Evolutionary conservation across 2,888 invertebrate genomes (phyloP).

Genomic region (Epicampocera succincta): DNA sequence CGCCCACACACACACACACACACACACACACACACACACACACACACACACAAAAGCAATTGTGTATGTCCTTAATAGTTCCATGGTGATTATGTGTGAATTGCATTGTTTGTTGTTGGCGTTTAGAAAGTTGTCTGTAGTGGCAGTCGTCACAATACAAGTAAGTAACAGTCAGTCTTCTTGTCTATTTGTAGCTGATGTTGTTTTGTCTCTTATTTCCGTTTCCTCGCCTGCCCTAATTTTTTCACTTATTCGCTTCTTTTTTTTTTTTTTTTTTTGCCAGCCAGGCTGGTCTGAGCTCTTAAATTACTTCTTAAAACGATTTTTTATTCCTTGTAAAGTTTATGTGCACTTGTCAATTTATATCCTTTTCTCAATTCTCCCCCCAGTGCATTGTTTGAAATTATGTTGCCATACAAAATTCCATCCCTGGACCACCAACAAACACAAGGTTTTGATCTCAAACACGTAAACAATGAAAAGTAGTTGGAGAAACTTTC

Average conservation of each 20-base stretch:
- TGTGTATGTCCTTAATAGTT: conserved; percentile 59
- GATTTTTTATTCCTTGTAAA: conserved; percentile 22
- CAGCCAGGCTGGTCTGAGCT: not conserved
- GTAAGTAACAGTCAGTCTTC: not conserved
- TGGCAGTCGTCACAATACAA: conserved; percentile 10
- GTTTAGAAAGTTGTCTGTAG: conserved; percentile 39
- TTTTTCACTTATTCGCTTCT: too few relatives aligned
- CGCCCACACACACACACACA: too few relatives aligned
- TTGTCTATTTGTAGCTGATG: conserved; percentile 16
- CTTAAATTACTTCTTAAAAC: conserved; percentile 21
- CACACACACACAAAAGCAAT: conserved; percentile 26
- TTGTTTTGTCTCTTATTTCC: conserved; percentile 60
- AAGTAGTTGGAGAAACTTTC: too few relatives aligned
- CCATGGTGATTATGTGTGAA: conserved; percentile 65
- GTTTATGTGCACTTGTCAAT: conserved; percentile 44
- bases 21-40: too few relatives aligned
- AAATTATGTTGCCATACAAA: conserved; percentile 16
- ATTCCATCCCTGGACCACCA: not conserved
- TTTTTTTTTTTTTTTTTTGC: not conserved
- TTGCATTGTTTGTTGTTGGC: conserved; percentile 50
- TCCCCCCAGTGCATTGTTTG: conserved; percentile 25
- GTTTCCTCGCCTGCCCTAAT: conserved; percentile 40
- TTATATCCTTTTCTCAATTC: conserved; percentile 29
- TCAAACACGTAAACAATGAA: too few relatives aligned
- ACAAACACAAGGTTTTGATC: not conserved